These are phyloP conservation scores for Thera britannica DNA, from an alignment of 2,888 invertebrate genomes.

Conservation along the genomic window DNA sequence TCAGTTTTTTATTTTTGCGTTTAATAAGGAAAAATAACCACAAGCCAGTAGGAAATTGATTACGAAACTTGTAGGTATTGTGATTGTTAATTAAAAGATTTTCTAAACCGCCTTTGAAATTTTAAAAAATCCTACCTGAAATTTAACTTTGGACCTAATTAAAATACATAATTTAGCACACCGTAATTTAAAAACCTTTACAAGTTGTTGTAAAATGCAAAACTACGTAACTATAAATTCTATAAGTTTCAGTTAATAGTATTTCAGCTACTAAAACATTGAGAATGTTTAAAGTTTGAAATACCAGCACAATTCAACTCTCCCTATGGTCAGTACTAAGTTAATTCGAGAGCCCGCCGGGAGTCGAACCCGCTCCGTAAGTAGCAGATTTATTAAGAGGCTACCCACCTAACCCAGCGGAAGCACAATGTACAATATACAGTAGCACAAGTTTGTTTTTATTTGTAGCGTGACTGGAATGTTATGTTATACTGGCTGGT, in stretches of 20 bases:
- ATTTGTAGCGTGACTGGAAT: not conserved
- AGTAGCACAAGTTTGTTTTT: not conserved
- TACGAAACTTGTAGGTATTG: too few species aligned
- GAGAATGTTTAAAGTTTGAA: constrained; percentile 21
- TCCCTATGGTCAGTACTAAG: constrained; percentile 75
- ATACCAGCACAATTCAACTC: constrained; percentile 54
- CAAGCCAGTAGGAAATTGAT: too few species aligned
- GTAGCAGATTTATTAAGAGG: constrained; percentile 81
- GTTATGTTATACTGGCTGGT: too few species aligned
- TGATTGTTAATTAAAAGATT: too few species aligned
- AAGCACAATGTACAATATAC: constrained; percentile 10
- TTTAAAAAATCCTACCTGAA: too few species aligned
- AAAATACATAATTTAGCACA: too few species aligned
- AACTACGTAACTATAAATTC: not conserved
- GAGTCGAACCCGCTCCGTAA: constrained; percentile 77
- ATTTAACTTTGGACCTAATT: too few species aligned
- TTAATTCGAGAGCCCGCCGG: constrained; percentile 73
- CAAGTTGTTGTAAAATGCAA: not conserved
- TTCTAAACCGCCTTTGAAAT: too few species aligned
- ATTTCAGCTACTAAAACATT: constrained; percentile 6
- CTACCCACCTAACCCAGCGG: constrained; percentile 46
- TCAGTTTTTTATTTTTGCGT: too few species aligned
- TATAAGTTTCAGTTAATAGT: not conserved
- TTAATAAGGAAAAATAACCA: too few species aligned
- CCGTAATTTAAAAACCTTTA: not conserved